Evolutionary conservation across 2,888 invertebrate genomes (phyloP), one percentile per base, ranked within the genome.

Genomic region (Hesperia comma): DNA sequence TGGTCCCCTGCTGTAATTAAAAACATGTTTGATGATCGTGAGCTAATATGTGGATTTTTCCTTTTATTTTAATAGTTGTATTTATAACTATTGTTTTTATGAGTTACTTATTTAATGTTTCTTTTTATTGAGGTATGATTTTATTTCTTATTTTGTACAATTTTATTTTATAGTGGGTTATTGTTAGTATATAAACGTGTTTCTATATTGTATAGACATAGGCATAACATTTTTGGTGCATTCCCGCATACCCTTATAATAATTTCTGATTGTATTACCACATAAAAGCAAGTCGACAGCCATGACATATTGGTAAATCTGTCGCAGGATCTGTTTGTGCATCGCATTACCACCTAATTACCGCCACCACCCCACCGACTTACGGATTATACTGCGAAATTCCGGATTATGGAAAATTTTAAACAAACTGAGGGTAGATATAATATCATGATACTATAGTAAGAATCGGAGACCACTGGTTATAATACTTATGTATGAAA

Each of bases 261-360:
- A 72, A 72, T 72, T 61, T 51, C 66, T 69, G 69, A 72, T 72
- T 77, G 69, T 71, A 54, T 46, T 46, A 75, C 75, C 72, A 63
- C 58, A 26, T 26, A 26, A 26, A 19, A 46, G 69, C 60, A 66
- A 66, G 66, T 66, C 54, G 68, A 67, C 67, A 61, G 61, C 55
- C 41, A 75, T 83, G 84, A 83, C 80, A 79, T 80, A 83, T 84
- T 73, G 77, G 64, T 58, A 74, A 73, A 77, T 72, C 74, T 37
- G 67, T 62, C 58, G 66, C 64, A 68, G 72, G 57, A 75, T 74
- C 71, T 71, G 76, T 73, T 76, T 74, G 73, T 71, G 70, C 71
- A 72, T 72, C 64, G 70, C 64, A 77, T 77, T 74, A 76, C 69
- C 73, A 72, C 73, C 69, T 74, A 37, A 75, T 71, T 72, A 72